Evolutionary conservation across 2,888 invertebrate genomes (phyloP).

Genomic region (Tinea semifulvella): DNA sequence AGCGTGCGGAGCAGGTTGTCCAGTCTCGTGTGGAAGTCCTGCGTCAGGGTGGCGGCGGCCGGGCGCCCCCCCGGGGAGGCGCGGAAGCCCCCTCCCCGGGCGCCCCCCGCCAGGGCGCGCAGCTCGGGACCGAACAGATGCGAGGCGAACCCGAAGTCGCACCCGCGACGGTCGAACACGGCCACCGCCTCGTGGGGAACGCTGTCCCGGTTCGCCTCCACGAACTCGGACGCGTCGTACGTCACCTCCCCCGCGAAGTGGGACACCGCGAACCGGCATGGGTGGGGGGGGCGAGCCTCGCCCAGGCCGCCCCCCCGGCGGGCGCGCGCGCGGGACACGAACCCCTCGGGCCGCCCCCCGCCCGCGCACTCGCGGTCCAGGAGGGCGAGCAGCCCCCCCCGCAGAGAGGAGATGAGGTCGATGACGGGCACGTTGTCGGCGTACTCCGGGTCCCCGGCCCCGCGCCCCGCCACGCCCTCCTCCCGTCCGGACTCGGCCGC

Average conservation of each 20-base stretch:
- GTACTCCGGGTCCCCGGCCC: constrained; percentile 91
- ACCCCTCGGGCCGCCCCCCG: constrained; percentile 80
- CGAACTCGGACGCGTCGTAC: constrained; percentile 89
- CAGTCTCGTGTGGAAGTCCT: constrained; percentile 93
- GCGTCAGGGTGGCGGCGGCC: constrained; percentile 87
- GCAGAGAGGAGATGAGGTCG: constrained; percentile 91
- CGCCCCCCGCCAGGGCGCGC: constrained; percentile 79
- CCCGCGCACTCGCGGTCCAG: constrained; percentile 92
- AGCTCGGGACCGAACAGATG: constrained; percentile 94
- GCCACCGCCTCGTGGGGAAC: constrained; percentile 92
- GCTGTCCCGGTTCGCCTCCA: constrained; percentile 91
- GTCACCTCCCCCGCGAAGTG: constrained; percentile 86
- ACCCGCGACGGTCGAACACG: constrained; percentile 90
- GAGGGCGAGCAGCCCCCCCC: constrained; percentile 91
- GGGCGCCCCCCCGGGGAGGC: constrained; percentile 88
- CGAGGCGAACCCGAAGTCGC: constrained; percentile 96
- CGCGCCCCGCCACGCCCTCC: constrained; percentile 89
- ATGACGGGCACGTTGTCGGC: constrained; percentile 96
- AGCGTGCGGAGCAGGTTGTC: constrained; percentile 91
- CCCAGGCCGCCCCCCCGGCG: constrained; percentile 85
- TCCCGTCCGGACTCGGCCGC: constrained; percentile 93
- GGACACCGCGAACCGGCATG: constrained; percentile 87
- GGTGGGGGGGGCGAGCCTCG: constrained; percentile 80
- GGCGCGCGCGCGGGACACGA: constrained; percentile 64
- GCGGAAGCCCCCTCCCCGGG: constrained; percentile 79